phyloP scores from a whole-genome alignment of 2,797 vertebrate species.

The Trachops cirrhosus region DNA sequence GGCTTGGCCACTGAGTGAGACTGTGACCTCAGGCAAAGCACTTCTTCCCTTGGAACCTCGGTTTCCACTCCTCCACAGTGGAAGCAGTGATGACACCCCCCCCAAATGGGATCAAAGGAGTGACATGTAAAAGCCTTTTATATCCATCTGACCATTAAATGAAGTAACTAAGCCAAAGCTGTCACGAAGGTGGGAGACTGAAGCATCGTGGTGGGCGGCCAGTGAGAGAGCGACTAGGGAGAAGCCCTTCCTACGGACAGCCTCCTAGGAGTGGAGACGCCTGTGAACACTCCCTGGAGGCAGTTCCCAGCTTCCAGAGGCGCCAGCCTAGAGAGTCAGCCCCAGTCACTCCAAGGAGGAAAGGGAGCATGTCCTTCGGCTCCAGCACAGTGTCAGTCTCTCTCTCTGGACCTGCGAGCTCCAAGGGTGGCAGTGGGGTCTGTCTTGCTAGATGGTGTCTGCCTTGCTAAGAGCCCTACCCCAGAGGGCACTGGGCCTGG shows the following conservation, averaged over 20 bases:
- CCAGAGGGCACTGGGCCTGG: neutral
- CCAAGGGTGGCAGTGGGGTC: neutral
- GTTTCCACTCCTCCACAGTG: neutral
- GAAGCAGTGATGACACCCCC: neutral
- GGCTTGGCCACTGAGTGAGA: neutral
- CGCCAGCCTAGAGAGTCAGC: neutral
- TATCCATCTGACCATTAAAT: neutral
- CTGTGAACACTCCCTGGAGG: neutral
- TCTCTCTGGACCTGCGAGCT: neutral
- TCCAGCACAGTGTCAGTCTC: neutral
- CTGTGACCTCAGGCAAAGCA: neutral
- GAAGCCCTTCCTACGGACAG: neutral
- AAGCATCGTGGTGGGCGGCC: neutral
- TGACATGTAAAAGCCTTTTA: too few relatives aligned
- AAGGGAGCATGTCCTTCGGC: neutral
- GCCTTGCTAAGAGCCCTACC: neutral
- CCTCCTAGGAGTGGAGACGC: neutral
- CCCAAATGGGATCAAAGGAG: neutral
- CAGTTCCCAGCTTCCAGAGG: neutral
- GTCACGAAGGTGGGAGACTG: neutral
- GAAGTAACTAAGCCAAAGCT: neutral
- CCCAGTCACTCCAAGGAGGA: too few relatives aligned
- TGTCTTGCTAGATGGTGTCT: neutral
- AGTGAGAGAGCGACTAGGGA: neutral
- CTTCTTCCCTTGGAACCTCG: neutral